Percentiles rank a stretch among this genome's conserved stretches.
Evolutionary conservation across 1,140 invertebrate species (phyloP).

Genomic region (Drosophila sturtevanti): DNA sequence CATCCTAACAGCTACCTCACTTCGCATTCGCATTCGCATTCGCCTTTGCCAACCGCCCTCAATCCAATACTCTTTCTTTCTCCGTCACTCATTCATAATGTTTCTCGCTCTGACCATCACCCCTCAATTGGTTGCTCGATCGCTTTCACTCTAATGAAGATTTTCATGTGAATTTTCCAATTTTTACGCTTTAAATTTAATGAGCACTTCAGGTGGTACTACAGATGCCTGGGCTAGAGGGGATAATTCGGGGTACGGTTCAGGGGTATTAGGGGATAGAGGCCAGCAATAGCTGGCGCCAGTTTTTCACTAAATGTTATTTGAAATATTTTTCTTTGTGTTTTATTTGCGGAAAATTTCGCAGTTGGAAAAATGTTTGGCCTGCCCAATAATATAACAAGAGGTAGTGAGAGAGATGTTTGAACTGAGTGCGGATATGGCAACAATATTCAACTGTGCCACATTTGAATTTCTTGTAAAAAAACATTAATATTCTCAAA

Average conservation of each 20-base stretch:
- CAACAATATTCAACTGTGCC: neutral
- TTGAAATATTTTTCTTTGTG: slow-evolving; percentile 65
- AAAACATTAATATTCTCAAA: too few relatives aligned
- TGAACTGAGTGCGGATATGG: slow-evolving; percentile 24
- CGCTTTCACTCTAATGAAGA: slow-evolving; percentile 44
- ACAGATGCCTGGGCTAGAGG: neutral
- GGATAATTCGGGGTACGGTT: neutral
- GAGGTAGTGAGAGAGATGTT: neutral
- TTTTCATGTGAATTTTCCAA: slow-evolving; percentile 57
- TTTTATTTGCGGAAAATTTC: slow-evolving; percentile 61
- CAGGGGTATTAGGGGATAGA: neutral
- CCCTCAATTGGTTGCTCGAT: slow-evolving; percentile 4
- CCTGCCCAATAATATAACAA: neutral
- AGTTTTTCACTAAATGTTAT: slow-evolving; percentile 72
- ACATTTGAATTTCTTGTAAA: neutral
- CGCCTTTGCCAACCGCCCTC: neutral
- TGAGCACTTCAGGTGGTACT: slow-evolving; percentile 65
- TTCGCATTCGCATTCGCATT: too few relatives aligned
- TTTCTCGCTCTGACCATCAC: slow-evolving; percentile 6
- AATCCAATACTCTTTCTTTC: slow-evolving; percentile 1
- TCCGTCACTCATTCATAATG: neutral
- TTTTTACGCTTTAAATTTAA: slow-evolving; percentile 69
- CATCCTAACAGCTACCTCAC: slow-evolving; percentile 4
- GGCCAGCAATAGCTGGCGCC: slow-evolving; percentile 62
- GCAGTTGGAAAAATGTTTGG: slow-evolving; percentile 26